Evolutionary conservation across 2,797 vertebrate species (phyloP), one percentile per base, ranked within the genome.

Genomic region (Leucoraja ocellata): DNA sequence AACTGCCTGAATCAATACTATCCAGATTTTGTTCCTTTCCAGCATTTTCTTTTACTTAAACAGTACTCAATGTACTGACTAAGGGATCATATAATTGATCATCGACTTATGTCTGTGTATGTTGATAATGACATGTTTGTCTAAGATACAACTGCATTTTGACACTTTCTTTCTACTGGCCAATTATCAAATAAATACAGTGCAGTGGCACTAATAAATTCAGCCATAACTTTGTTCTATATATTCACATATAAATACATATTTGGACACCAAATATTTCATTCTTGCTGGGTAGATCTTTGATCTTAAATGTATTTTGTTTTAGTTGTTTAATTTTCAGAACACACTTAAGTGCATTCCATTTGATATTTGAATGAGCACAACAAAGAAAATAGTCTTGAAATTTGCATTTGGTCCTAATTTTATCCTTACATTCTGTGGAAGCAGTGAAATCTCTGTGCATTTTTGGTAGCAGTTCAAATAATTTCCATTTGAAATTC

Each of bases 401-500:
- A 68, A 13, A 88, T 88, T 88, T 32, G 65, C 84, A 88, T 68
- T 88, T 32, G 65, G n/a, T 21, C 32, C 61, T 21, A 88, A 88
- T 88, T 88, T 36, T 23, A 68, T 68, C 28, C 28, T 23, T 68
- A 8, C 61, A 65, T 88, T 68, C 63, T 36, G 16, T 68, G 63
- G 65, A 68, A 88, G n/a, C 63, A 88, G 63, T 88, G 61, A 63
- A 63, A 63, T 86, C 61, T 86, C 28, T 86, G 54, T 84, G 54
- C 25, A 63, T 86, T 5, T 0, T 86, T 63, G 25, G 28, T 86
- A 63, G 28, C 58, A 63, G 28, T 65, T 86, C 18, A n/a, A 63
- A 86, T 3, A 63, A 88, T 11, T 21, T 88, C 16, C n/a, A 88
- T 3, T 68, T 63, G 83, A 36, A 7, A 32, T 65, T 88, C 63